These are phyloP conservation scores for Aphrocallistes beatrix DNA, from an alignment of 37 sponge, comb jelly and placozoan species.

Conservation along the genomic window DNA sequence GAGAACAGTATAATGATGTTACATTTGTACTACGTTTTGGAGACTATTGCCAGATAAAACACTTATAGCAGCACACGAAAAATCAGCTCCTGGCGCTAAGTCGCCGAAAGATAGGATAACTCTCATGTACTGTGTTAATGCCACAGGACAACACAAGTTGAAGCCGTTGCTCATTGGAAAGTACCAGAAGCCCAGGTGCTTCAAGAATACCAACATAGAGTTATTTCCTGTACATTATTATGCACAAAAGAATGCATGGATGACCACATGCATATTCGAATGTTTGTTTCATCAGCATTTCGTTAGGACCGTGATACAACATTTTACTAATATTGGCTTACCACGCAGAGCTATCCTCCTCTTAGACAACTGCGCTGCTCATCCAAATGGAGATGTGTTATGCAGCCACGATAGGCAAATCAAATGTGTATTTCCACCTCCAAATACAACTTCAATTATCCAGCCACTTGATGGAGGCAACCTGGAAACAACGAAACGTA, in stretches of 20 bases:
- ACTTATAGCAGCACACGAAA: not conserved
- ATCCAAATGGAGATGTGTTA: slow-evolving; percentile 28
- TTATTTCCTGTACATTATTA: slow-evolving; percentile 19
- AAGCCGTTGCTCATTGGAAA: not conserved
- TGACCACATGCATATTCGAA: slow-evolving; percentile 22
- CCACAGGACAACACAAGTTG: not conserved
- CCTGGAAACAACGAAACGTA: slow-evolving; percentile 31
- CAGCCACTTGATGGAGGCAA: slow-evolving; percentile 47
- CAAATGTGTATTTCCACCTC: slow-evolving; percentile 15
- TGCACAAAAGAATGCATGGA: slow-evolving; percentile 37
- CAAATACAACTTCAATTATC: slow-evolving; percentile 33
- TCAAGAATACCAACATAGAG: not conserved
- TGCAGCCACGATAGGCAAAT: slow-evolving; percentile 24
- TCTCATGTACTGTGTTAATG: not conserved
- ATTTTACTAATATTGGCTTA: slow-evolving; percentile 7
- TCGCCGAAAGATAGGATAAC: not conserved
- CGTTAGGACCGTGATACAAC: slow-evolving; percentile 19
- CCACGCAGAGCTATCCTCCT: slow-evolving; percentile 20
- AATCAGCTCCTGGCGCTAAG: not conserved
- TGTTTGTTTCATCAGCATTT: slow-evolving; percentile 32
- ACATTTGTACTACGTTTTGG: too few relatives aligned
- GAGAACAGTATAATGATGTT: too few relatives aligned
- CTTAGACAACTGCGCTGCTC: slow-evolving; percentile 37
- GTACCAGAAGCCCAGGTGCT: slow-evolving; percentile 10
- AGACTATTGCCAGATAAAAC: not conserved